These are phyloP conservation scores for Idris sp. DNA, from an alignment of 1,140 invertebrate species.

Conservation along the genomic window DNA sequence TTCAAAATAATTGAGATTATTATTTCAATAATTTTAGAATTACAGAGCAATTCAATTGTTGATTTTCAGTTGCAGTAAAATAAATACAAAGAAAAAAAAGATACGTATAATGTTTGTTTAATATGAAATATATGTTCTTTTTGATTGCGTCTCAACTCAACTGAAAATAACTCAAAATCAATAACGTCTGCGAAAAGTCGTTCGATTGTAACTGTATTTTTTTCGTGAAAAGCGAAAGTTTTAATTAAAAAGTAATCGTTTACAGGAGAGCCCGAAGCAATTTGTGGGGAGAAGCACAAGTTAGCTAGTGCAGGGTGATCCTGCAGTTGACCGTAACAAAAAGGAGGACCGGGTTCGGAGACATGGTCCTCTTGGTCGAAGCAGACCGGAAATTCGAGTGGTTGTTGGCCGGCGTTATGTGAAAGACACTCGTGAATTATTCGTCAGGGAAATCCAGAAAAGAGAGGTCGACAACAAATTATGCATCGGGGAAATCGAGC, in stretches of 20 bases:
- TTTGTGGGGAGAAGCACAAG: conserved; percentile 43
- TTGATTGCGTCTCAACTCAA: too few species aligned
- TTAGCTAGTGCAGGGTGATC: conserved; percentile 16
- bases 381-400: conserved; percentile 58
- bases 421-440: conserved; percentile 63
- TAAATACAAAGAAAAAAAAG: too few species aligned
- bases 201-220: conserved; percentile 14
- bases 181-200: conserved; percentile 5
- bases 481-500: conserved; percentile 65
- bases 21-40: too few species aligned
- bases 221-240: conserved; percentile 69
- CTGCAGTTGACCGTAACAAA: conserved; percentile 54
- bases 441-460: conserved; percentile 62
- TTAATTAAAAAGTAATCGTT: conserved; percentile 77
- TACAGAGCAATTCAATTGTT: too few species aligned
- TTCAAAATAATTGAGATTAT: too few species aligned
- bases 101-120: too few species aligned
- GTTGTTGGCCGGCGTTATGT: conserved; percentile 53
- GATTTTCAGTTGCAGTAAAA: too few species aligned
- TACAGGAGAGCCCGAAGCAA: conserved; percentile 57
- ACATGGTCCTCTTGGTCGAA: conserved; percentile 32
- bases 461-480: conserved; percentile 58
- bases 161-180: conserved; percentile 17
- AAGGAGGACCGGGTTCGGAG: conserved; percentile 19
- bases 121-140: too few species aligned